A percentile compares a stretch with the other conserved stretches of the same genome.
Evolutionary conservation across 92 coral and sea anemone genomes (phyloP).

Genomic region (Pocillopora grandis): DNA sequence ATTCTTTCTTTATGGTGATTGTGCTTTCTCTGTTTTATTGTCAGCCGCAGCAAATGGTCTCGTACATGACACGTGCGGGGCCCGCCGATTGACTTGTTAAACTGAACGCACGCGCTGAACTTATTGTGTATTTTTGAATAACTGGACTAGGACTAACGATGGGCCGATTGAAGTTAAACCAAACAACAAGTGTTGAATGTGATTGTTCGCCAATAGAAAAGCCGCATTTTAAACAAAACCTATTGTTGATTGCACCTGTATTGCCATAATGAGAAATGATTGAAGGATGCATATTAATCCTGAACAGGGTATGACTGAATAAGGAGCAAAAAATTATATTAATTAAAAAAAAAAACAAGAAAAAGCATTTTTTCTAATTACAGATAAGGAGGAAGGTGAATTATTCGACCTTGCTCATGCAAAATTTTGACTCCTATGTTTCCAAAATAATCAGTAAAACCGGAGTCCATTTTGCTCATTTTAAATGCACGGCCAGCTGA

Average conservation of each 20-base stretch:
- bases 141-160: conserved; percentile 49
- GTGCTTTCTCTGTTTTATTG: conserved; percentile 79
- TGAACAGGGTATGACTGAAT: neutral
- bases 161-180: conserved; percentile 56
- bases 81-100: conserved; percentile 55
- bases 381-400: too few relatives aligned
- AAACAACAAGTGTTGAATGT: conserved; percentile 65
- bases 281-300: neutral
- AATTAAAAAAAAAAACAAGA: neutral
- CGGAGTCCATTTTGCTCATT: neutral
- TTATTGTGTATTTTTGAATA: conserved; percentile 53
- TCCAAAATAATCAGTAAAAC: neutral
- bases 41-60: conserved; percentile 39
- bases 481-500: conserved; percentile 2
- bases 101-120: conserved; percentile 65
- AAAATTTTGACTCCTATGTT: neutral
- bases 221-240: conserved; percentile 57
- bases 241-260: conserved; percentile 82
- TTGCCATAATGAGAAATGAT: conserved; percentile 42
- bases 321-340: neutral
- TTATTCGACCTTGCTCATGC: neutral
- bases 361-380: too few relatives aligned
- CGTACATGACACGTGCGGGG: conserved; percentile 60
- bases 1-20: conserved; percentile 51
- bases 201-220: conserved; percentile 71